Base-by-base conservation (phyloP, 2,888 invertebrate genomes). In the Cephus rjabovi region DNA sequence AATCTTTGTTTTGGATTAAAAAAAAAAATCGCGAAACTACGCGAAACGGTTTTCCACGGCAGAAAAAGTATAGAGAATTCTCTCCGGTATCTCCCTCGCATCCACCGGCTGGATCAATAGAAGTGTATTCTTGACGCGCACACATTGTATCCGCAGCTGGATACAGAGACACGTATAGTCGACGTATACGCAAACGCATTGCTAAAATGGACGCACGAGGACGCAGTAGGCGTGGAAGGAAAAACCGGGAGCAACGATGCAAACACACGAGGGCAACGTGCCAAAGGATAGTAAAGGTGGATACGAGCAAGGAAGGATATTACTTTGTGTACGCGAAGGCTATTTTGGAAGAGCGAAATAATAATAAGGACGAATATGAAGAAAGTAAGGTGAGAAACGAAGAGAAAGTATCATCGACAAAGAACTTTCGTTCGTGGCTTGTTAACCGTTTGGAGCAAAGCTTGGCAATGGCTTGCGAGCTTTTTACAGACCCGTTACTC, bases 41-140 rank as follows among this genome's bases (percentile, higher is more conserved):
- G 40, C 15, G 12, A 40, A 40, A 40, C 40, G 4, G 15, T 40
- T 9, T 56, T 56, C 23, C 23, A 2, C 23, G 40, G 9, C 23
- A 23, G 40, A 4, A 56, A 56, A 23, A 15, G 40, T 23, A 56
- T 23, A 23, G 15, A 56, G 9, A 56, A 56, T 56, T 56, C 40
- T 56, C 23, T 23, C 23, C 9, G 40, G 40, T 56, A 79, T 79
- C 81, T 83, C 78, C 84, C 87, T 85, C 83, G 84, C 84, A 86
- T 87, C 87, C 85, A 86, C 86, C 83, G 83, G 85, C 89, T 56
- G 40, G 89, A 90, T 90, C 89, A 90, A 90, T 90, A 90, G 87
- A 56, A 87, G 88, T 88, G 87, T 89, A 89, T 89, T 90, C 89
- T 90, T 89, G 89, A 89, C 88, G 89, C 89, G 86, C 89, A 89